These are phyloP conservation scores for Ophthalmotilapia sp. DNA, from an alignment of 2,113 vertebrate species.

Conservation along the genomic window DNA sequence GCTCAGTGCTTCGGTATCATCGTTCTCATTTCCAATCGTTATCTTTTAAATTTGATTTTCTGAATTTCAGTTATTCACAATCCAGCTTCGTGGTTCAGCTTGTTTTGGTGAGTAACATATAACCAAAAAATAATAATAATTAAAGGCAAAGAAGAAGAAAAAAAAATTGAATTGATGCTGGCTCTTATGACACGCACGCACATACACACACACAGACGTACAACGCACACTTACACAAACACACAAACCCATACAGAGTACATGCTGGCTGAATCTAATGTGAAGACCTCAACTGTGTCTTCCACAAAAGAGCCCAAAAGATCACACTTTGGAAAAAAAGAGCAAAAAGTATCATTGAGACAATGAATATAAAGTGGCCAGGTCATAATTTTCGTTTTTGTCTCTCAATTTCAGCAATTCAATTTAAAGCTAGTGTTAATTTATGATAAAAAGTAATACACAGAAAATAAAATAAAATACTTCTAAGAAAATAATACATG, in stretches of 20 bases:
- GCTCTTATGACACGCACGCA: constrained; percentile 63
- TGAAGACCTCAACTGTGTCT: constrained; percentile 44
- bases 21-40: constrained; percentile 41
- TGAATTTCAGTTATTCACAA: constrained; percentile 55
- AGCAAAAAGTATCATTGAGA: constrained; percentile 59
- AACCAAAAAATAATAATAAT: constrained; percentile 12
- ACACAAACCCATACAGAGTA: constrained; percentile 48
- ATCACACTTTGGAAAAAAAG: constrained; percentile 73
- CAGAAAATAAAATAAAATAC: constrained; percentile 74
- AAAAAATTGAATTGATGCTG: constrained; percentile 63
- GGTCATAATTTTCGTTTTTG: constrained; percentile 57
- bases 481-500: constrained; percentile 87
- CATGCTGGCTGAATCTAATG: constrained; percentile 70
- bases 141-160: constrained; percentile 28
- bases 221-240: constrained; percentile 9
- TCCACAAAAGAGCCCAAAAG: constrained; percentile 64
- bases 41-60: constrained; percentile 50
- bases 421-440: constrained; percentile 92
- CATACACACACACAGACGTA: not conserved
- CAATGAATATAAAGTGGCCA: constrained; percentile 75
- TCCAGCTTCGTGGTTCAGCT: constrained; percentile 71
- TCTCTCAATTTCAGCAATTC: constrained; percentile 64
- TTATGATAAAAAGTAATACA: constrained; percentile 84
- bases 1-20: constrained; percentile 78
- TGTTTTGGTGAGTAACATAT: constrained; percentile 71